phyloP scores from a whole-genome alignment of 2,888 invertebrate species.

The Perizoma affinitatum region DNA sequence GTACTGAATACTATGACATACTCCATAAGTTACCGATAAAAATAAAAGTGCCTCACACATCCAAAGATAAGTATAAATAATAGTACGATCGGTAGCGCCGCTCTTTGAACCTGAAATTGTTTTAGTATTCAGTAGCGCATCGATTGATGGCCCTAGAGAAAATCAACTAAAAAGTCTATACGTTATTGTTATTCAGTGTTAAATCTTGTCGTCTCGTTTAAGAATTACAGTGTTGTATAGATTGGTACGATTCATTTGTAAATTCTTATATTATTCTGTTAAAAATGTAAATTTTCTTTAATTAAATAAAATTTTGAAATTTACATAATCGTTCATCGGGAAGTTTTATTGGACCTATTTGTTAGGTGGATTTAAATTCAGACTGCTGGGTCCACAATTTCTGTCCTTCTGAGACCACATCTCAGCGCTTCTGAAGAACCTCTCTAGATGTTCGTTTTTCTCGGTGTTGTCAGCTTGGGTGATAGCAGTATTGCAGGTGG shows the following conservation, averaged over 20 bases:
- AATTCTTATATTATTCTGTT: conserved; percentile 81
- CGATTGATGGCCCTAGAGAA: conserved; percentile 75
- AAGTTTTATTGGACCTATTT: conserved; percentile 66
- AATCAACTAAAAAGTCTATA: conserved; percentile 67
- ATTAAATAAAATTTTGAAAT: conserved; percentile 82
- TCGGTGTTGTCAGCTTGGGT: conserved; percentile 52
- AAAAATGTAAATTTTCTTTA: conserved; percentile 81
- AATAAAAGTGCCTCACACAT: conserved; percentile 8
- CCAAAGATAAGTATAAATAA: not conserved
- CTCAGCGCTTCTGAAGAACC: conserved; percentile 72
- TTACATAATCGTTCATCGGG: conserved; percentile 80
- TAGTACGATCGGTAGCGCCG: not conserved
- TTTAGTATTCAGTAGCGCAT: conserved; percentile 62
- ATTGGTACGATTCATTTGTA: conserved; percentile 80
- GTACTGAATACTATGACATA: conserved; percentile 63
- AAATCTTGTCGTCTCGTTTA: conserved; percentile 82
- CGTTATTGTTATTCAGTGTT: conserved; percentile 83
- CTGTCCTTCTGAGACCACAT: conserved; percentile 60
- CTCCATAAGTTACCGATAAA: conserved; percentile 12
- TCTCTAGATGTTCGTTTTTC: conserved; percentile 70
- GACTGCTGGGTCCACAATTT: conserved; percentile 43
- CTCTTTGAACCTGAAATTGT: not conserved
- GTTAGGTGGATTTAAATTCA: conserved; percentile 48
- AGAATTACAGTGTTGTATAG: conserved; percentile 84
- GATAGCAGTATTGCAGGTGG: conserved; percentile 52